phyloP scores from a whole-genome alignment of 2,888 invertebrate species.

The Druceiella hillmani region DNA sequence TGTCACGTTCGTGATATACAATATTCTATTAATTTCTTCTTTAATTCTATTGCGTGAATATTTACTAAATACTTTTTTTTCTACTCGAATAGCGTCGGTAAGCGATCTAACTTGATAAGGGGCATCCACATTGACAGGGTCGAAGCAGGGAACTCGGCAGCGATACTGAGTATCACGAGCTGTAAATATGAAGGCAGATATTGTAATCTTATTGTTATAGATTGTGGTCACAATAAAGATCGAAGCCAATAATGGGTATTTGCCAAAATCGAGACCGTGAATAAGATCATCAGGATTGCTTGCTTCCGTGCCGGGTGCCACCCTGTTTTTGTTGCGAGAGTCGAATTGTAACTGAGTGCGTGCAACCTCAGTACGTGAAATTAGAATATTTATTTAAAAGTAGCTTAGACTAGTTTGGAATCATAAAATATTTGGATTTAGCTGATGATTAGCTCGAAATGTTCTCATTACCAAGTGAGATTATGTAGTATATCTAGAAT shows the following conservation, averaged over 20 bases:
- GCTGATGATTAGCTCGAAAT: no score
- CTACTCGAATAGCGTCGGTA: constrained; percentile 16
- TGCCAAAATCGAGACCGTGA: constrained; percentile 11
- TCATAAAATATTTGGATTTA: no score
- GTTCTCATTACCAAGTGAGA: no score
- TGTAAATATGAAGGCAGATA: constrained; percentile 16
- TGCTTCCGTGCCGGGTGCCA: background rate
- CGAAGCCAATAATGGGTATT: constrained; percentile 10
- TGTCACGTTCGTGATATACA: background rate
- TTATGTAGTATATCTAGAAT: no score
- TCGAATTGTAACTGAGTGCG: no score
- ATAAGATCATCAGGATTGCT: constrained; percentile 7
- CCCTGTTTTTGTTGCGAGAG: no score
- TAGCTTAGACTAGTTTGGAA: no score
- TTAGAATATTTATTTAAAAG: no score
- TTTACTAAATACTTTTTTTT: constrained; percentile 10
- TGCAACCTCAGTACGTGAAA: no score
- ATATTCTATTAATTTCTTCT: background rate
- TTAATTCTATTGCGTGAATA: constrained; percentile 12
- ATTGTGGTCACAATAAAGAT: constrained; percentile 9
- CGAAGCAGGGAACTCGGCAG: constrained; percentile 23
- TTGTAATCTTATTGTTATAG: constrained; percentile 16
- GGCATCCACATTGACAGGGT: constrained; percentile 12
- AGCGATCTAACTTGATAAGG: constrained; percentile 21
- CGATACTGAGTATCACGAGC: constrained; percentile 20